Evolutionary conservation across 2,797 vertebrate species (phyloP).

Genomic region (Sebastes steindachneri): DNA sequence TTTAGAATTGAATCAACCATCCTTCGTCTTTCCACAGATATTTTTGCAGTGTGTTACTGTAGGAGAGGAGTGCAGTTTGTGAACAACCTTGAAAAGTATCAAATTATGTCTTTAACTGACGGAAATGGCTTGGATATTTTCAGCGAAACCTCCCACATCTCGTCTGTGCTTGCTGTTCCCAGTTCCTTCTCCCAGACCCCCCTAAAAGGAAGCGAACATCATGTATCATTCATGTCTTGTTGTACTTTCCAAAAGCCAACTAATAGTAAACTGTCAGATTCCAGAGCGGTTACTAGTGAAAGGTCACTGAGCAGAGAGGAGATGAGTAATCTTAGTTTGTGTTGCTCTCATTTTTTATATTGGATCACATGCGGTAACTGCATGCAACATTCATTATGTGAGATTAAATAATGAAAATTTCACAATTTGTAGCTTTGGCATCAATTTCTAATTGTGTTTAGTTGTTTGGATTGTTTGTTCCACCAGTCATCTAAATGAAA

Average conservation of each 20-base stretch:
- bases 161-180: background rate
- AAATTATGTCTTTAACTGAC: background rate
- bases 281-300: constrained; percentile 5
- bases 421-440: background rate
- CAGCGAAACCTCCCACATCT: background rate
- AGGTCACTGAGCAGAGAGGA: background rate
- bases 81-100: background rate
- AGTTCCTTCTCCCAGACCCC: background rate
- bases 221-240: background rate
- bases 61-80: background rate
- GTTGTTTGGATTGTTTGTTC: background rate
- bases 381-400: background rate
- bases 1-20: background rate
- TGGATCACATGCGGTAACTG: background rate
- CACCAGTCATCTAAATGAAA: background rate
- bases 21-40: background rate
- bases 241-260: constrained; percentile 2
- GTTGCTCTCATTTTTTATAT: background rate
- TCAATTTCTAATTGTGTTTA: background rate
- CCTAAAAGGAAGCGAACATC: background rate
- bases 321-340: background rate
- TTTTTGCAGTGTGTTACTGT: background rate
- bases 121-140: background rate
- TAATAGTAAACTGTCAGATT: constrained; percentile 34
- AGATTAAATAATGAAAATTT: background rate